Percentiles rank a stretch among this genome's conserved stretches.
These are phyloP conservation scores for Monomorium pharaonis DNA, from an alignment of 1,140 invertebrate genomes.

Conservation along the genomic window DNA sequence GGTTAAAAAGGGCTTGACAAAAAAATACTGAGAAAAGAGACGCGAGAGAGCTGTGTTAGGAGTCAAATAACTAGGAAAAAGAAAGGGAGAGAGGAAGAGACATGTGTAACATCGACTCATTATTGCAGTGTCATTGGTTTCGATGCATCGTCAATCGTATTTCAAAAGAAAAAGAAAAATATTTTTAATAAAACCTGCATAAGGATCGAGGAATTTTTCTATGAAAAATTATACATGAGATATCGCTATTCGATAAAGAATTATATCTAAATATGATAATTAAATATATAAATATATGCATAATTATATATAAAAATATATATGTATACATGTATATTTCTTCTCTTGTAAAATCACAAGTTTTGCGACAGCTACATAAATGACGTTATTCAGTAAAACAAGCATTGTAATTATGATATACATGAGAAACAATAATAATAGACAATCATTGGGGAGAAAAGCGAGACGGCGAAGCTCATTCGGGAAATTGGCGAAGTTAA, in stretches of 20 bases:
- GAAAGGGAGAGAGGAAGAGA: neutral
- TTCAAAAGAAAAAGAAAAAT: neutral
- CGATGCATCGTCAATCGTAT: neutral
- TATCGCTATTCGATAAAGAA: neutral
- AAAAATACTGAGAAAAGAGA: neutral
- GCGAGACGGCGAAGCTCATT: neutral
- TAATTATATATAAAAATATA: no score
- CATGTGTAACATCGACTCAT: constrained; percentile 27
- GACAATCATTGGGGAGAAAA: constrained; percentile 13
- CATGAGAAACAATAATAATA: constrained; percentile 1
- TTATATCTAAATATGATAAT: no score
- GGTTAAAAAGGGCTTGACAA: constrained; percentile 47
- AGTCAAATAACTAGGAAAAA: neutral
- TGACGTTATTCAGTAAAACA: neutral
- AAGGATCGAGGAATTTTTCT: neutral
- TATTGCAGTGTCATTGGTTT: neutral
- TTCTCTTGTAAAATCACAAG: no score
- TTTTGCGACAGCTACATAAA: neutral
- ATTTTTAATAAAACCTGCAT: neutral
- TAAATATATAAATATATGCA: neutral
- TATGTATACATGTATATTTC: no score
- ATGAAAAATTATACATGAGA: neutral
- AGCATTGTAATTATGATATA: neutral
- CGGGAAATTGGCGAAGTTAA: constrained; percentile 56
- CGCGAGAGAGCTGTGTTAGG: constrained; percentile 12